Percentiles rank a stretch among this genome's conserved stretches.
Conservation (phyloP, 1,140 invertebrate genomes). For the Drosophila pandora region DNA sequence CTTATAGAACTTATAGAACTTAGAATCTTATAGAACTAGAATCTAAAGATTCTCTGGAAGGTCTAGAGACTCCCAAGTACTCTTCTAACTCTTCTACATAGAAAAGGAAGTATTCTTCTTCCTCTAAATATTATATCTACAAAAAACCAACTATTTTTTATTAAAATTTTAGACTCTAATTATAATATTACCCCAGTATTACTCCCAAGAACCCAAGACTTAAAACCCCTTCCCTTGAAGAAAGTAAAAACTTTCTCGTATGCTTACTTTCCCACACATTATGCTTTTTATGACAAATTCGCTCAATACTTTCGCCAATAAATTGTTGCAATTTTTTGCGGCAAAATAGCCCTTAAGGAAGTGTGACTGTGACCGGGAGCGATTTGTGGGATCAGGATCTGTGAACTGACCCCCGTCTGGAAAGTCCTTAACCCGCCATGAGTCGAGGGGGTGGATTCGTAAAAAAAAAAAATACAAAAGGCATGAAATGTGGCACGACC, state of each 20-base stretch:
- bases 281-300: too few species aligned
- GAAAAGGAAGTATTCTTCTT: too few species aligned
- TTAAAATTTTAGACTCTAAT: too few species aligned
- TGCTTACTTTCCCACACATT: conserved; percentile 31
- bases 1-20: too few species aligned
- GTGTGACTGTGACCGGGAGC: conserved; percentile 41
- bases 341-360: conserved; percentile 17
- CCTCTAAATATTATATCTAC: too few species aligned
- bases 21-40: too few species aligned
- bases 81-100: too few species aligned
- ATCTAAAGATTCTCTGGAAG: too few species aligned
- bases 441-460: conserved; percentile 29
- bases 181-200: too few species aligned
- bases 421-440: conserved; percentile 35
- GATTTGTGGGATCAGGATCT: conserved; percentile 17
- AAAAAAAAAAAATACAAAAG: not conserved
- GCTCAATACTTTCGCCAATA: conserved; percentile 3
- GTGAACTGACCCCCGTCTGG: conserved; percentile 14
- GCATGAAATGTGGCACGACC: conserved; percentile 16
- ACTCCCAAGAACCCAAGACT: not conserved
- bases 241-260: not conserved
- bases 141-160: too few species aligned
- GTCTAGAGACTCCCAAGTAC: too few species aligned
- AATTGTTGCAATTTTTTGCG: conserved; percentile 9
- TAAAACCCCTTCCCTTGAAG: not conserved